Percentiles rank a stretch among this genome's conserved stretches.
Evolutionary conservation across 1,140 invertebrate species (phyloP).

Genomic region (Thereuonema tuberculata): DNA sequence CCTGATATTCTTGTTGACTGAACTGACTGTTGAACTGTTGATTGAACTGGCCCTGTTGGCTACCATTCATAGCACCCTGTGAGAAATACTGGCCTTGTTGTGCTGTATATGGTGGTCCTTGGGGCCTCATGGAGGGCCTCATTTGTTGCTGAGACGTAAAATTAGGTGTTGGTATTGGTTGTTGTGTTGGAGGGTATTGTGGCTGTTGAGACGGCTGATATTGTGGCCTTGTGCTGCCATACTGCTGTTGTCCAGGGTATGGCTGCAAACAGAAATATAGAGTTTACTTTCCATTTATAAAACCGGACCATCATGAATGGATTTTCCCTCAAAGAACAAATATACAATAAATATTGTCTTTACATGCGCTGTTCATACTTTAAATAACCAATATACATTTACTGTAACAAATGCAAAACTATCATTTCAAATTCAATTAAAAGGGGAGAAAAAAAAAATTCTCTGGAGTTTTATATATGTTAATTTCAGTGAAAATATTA

Average conservation of each 20-base stretch:
- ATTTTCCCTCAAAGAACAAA: not conserved
- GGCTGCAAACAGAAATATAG: not conserved
- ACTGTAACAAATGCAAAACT: no score
- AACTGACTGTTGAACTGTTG: slow-evolving; percentile 20
- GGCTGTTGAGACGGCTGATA: slow-evolving; percentile 14
- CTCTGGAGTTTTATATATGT: no score
- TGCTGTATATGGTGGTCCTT: slow-evolving; percentile 25
- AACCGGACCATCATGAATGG: no score
- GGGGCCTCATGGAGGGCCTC: slow-evolving; percentile 18
- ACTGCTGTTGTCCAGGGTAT: slow-evolving; percentile 19
- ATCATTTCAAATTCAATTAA: no score
- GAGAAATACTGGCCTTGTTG: slow-evolving; percentile 41
- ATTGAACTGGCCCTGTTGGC: slow-evolving; percentile 18
- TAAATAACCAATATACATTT: not conserved
- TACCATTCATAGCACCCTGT: slow-evolving; percentile 25
- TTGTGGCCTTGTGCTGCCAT: slow-evolving; percentile 21
- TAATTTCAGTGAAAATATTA: no score
- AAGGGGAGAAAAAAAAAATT: no score
- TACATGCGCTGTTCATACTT: no score
- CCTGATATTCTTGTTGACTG: slow-evolving; percentile 13
- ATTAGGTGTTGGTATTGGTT: slow-evolving; percentile 38
- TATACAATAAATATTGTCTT: no score
- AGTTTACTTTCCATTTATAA: no score
- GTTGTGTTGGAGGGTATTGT: slow-evolving; percentile 20
- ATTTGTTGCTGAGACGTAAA: slow-evolving; percentile 49